Conservation (phyloP, 2,888 invertebrate genomes). For the Pterobdella sp. region DNA sequence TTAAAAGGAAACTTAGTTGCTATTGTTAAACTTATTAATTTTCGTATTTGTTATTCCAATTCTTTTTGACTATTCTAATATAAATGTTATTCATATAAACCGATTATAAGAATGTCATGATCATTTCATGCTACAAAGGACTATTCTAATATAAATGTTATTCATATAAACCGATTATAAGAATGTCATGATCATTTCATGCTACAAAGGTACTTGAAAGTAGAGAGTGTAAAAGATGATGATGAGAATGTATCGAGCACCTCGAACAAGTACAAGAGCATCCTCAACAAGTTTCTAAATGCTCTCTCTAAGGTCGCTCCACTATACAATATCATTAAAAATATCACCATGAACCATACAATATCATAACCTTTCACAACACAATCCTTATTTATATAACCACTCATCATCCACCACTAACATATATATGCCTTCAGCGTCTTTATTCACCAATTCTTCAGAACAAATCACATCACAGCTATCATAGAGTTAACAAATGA, state of each 20-base stretch:
- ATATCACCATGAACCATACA: no score
- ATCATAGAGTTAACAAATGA: no score
- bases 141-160: background rate
- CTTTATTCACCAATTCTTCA: no score
- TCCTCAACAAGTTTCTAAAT: conserved; percentile 76
- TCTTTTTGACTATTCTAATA: background rate
- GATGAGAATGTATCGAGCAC: conserved; percentile 63
- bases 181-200: background rate
- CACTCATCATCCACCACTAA: no score
- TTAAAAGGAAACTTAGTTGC: background rate
- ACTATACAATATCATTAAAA: background rate
- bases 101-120: background rate
- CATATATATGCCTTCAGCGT: no score
- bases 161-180: background rate
- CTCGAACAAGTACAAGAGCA: conserved; percentile 77
- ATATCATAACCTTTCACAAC: no score
- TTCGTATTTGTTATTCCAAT: background rate
- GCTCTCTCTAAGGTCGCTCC: conserved; percentile 53
- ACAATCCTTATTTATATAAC: no score
- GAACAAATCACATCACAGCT: no score
- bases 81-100: background rate
- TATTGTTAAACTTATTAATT: no score
- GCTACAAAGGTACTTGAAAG: conserved; percentile 51
- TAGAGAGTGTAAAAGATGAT: conserved; percentile 80
- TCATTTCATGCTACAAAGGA: background rate